Conservation (phyloP, 1,140 invertebrate genomes). For the Papilio glaucus region DNA sequence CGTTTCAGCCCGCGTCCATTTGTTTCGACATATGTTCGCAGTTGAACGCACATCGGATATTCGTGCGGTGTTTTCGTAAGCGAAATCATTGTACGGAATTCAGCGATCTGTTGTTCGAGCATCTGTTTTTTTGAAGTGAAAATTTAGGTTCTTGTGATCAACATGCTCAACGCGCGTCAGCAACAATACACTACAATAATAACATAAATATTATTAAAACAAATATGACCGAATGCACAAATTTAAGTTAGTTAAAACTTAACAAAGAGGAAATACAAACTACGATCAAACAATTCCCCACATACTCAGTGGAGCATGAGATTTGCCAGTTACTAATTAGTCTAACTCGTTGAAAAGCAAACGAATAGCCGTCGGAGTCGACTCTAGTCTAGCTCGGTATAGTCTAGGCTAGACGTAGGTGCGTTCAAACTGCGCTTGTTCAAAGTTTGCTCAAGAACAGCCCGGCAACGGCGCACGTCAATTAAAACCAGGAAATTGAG, state of each 20-base stretch:
- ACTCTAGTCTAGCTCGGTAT: constrained; percentile 5
- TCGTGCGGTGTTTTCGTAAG: neutral
- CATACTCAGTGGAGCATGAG: neutral
- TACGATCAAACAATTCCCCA: constrained; percentile 23
- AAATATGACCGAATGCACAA: neutral
- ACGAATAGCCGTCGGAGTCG: constrained; percentile 7
- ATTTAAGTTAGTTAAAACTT: constrained; percentile 4
- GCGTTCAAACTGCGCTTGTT: constrained; percentile 16
- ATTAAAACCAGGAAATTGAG: constrained; percentile 40
- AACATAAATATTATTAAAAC: neutral
- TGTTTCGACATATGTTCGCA: neutral
- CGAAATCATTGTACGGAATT: neutral
- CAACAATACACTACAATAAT: no score
- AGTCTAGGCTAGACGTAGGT: constrained; percentile 22
- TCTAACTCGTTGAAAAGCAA: constrained; percentile 34
- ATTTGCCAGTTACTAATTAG: constrained; percentile 32
- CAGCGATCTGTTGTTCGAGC: neutral
- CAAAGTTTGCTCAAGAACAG: constrained; percentile 27
- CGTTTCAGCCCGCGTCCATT: neutral
- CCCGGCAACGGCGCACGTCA: constrained; percentile 25
- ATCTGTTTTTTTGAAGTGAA: no score
- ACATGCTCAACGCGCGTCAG: no score
- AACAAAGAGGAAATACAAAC: neutral
- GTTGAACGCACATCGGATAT: constrained; percentile 12
- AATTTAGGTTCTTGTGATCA: no score